These are phyloP conservation scores for Eclectus roratus DNA, from an alignment of 2,113 vertebrate species.

Conservation along the genomic window DNA sequence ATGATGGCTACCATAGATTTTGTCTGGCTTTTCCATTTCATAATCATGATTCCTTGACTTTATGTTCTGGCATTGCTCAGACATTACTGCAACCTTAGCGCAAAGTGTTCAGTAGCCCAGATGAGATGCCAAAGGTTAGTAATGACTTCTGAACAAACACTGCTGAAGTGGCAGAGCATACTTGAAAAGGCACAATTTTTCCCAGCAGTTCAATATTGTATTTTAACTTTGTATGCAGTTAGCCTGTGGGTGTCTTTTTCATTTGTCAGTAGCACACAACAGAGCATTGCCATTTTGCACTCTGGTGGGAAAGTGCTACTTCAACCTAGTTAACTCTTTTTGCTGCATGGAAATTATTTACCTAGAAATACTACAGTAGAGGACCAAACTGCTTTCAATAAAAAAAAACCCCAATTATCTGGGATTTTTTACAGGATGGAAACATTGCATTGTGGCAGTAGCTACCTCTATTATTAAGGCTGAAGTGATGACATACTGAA, in stretches of 20 bases:
- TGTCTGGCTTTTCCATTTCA: conserved; percentile 1
- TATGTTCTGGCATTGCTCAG: conserved; percentile 15
- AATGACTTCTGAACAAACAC: conserved; percentile 66
- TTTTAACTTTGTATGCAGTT: conserved; percentile 47
- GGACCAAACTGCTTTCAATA: not conserved
- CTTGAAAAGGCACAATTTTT: conserved; percentile 32
- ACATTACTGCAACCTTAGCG: conserved; percentile 55
- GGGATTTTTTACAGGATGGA: not conserved
- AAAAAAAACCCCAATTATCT: not conserved
- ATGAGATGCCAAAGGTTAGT: conserved; percentile 70
- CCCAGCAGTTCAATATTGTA: conserved; percentile 33
- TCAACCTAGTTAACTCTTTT: conserved; percentile 43
- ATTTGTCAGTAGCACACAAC: conserved; percentile 36
- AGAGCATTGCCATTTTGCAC: conserved; percentile 30
- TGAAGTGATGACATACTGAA: not conserved
- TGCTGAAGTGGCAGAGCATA: conserved; percentile 11
- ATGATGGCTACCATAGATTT: not conserved
- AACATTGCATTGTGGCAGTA: not conserved
- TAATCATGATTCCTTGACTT: not conserved
- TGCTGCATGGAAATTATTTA: conserved; percentile 28
- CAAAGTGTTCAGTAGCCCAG: conserved; percentile 40
- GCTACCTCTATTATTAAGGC: not conserved
- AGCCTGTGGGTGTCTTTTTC: conserved; percentile 41
- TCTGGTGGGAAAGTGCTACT: not conserved
- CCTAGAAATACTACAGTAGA: not conserved